These are phyloP conservation scores for Solea solea DNA, from an alignment of 2,113 vertebrate genomes.

Conservation along the genomic window DNA sequence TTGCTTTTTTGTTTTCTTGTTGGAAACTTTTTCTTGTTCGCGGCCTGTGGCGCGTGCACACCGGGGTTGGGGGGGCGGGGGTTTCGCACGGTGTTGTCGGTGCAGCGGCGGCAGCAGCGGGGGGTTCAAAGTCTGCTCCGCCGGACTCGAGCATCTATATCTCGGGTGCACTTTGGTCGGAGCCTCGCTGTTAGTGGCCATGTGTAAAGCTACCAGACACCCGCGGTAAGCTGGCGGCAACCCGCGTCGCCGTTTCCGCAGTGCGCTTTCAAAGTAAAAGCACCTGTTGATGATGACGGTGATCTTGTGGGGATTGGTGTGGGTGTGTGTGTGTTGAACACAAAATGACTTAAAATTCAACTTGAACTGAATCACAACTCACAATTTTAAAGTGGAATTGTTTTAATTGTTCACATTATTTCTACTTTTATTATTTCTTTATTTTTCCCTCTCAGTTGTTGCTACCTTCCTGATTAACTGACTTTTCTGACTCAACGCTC, in stretches of 20 bases:
- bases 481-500: too few species aligned
- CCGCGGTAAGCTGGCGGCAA: conserved; percentile 1
- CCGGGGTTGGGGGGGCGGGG: too few species aligned
- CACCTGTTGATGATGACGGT: conserved; percentile 54
- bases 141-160: conserved; percentile 81
- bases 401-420: too few species aligned
- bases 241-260: conserved; percentile 4
- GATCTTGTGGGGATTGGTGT: neutral
- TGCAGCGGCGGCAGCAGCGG: neutral
- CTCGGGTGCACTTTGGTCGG: conserved; percentile 82
- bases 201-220: conserved; percentile 68
- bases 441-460: too few species aligned
- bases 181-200: conserved; percentile 76
- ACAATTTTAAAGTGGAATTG: too few species aligned
- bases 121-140: conserved; percentile 70
- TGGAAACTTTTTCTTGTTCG: conserved; percentile 14
- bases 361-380: too few species aligned
- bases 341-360: too few species aligned
- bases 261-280: conserved; percentile 43
- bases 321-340: neutral
- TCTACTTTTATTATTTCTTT: too few species aligned
- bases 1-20: neutral
- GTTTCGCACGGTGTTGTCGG: conserved; percentile 11
- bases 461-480: too few species aligned
- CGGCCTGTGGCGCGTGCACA: conserved; percentile 7